phyloP scores from a whole-genome alignment of 1,140 invertebrate species.

The Ridgeia piscesae region DNA sequence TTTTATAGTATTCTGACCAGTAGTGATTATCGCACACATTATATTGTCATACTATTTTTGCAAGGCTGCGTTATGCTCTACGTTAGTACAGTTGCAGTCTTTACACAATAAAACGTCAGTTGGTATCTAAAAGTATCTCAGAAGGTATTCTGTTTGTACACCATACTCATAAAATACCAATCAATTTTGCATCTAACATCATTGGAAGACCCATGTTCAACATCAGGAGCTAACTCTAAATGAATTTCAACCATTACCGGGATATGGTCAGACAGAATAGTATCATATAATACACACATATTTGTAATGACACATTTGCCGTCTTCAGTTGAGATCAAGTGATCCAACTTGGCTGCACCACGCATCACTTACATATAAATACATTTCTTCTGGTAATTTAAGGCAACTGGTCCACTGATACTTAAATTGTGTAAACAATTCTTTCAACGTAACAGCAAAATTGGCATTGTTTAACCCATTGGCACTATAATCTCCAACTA shows the following conservation, averaged over 20 bases:
- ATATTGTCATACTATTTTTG: neutral
- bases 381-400: slow-evolving; percentile 17
- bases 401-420: no score
- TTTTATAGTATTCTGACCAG: slow-evolving; percentile 13
- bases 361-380: slow-evolving; percentile 1
- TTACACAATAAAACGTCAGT: slow-evolving; percentile 11
- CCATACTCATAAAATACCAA: neutral
- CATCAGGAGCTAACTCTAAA: slow-evolving; percentile 13
- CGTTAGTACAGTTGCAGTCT: slow-evolving; percentile 18
- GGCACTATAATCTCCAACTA: slow-evolving; percentile 16
- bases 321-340: slow-evolving; percentile 13
- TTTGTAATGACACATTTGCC: neutral
- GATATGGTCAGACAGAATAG: neutral
- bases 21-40: neutral
- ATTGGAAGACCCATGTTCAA: slow-evolving; percentile 6
- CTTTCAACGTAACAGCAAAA: slow-evolving; percentile 13
- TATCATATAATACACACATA: neutral
- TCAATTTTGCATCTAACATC: neutral
- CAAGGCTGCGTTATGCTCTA: slow-evolving; percentile 4
- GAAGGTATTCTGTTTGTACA: neutral
- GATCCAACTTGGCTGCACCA: slow-evolving; percentile 7
- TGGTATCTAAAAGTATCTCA: slow-evolving; percentile 9
- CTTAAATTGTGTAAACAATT: neutral
- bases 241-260: no score
- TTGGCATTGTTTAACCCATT: slow-evolving; percentile 4